Base-by-base conservation (phyloP, 2,797 vertebrate genomes). In the Harpagifer antarcticus region DNA sequence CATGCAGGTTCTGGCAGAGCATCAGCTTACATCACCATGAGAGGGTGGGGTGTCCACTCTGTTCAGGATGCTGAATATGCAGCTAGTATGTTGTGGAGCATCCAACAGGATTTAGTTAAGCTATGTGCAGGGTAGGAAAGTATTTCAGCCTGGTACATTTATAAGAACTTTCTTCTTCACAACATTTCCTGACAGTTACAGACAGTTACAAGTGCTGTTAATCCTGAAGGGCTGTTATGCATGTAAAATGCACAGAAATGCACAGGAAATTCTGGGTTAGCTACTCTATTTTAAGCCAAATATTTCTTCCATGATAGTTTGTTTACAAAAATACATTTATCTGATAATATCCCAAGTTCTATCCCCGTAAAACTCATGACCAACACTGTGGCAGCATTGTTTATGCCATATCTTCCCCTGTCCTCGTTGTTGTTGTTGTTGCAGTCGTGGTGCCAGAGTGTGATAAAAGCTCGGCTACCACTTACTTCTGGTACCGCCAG, bases 401-500 rank as follows among this genome's bases (percentile, higher is more conserved):
- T 58, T 3, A 33, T 50, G 5, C 13, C 9, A 9, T 56, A 48
- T 60, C 5, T 16, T 4, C 59, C 3, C 5, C 5, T 57, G 6
- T 54, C 3, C 44, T 57, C 3, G 0, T 40, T 68, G 27, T 9
- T 72, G 0, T 40, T 68, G 27, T 9, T 72, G 42, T 73, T 78
- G 19, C 50, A 99, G 98, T 96, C 72, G 94, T 98, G 83, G 97
- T 96, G 89, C 88, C 97, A 0, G 98, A 99, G 91, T 99, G 98
- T 3, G 97, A 99, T 66, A 99, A 96, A 92, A 99, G 98, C 90
- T 99, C 98, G 0, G 98, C 98, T 68, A 99, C 98, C 48, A 99
- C 98, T 20, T 99, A 98, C 89, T 99, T 99, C 94, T 99, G 98
- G 98, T 99, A 99, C 89, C 94, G 98, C 1, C 95, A 99, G 90